These are phyloP conservation scores for Brachyrhaphis roseni DNA, from an alignment of 2,797 vertebrate species.

Conservation along the genomic window DNA sequence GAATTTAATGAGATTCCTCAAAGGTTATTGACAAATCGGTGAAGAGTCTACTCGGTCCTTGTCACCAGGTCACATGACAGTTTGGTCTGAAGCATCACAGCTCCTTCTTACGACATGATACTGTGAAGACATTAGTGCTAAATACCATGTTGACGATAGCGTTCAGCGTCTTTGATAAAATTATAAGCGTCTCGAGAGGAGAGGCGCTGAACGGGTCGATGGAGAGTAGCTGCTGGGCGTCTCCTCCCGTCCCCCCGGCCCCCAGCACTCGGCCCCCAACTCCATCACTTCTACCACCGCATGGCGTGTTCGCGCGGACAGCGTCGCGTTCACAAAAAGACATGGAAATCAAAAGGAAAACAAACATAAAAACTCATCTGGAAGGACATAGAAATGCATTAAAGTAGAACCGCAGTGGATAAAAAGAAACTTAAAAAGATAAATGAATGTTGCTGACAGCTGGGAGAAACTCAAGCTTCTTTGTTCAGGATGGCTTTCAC, in stretches of 20 bases:
- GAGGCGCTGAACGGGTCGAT: constrained; percentile 10
- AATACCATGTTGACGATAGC: constrained; percentile 2
- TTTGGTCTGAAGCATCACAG: constrained; percentile 54
- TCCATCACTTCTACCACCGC: constrained; percentile 12
- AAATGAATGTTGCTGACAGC: constrained; percentile 51
- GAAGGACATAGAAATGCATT: constrained; percentile 60
- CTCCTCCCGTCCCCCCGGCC: constrained; percentile 15
- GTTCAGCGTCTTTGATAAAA: constrained; percentile 18
- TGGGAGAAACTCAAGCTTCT: constrained; percentile 82
- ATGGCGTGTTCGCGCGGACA: constrained; percentile 32
- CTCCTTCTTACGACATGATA: constrained; percentile 28
- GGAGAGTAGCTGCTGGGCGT: constrained; percentile 22
- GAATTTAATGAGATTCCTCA: constrained; percentile 36
- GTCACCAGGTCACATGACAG: constrained; percentile 17
- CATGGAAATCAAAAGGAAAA: constrained; percentile 39
- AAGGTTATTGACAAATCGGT: constrained; percentile 9
- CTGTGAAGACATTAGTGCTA: constrained; percentile 34
- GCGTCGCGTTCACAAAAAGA: constrained; percentile 59
- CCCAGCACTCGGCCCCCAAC: not conserved
- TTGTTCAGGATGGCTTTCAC: constrained; percentile 91
- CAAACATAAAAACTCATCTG: constrained; percentile 69
- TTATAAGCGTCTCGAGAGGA: constrained; percentile 2
- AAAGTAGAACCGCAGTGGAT: constrained; percentile 56
- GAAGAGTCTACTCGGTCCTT: constrained; percentile 15
- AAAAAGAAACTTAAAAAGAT: constrained; percentile 60